Evolutionary conservation across 1,140 invertebrate genomes (phyloP), one percentile per base, ranked within the genome.

Genomic region (Bombus superbus): DNA sequence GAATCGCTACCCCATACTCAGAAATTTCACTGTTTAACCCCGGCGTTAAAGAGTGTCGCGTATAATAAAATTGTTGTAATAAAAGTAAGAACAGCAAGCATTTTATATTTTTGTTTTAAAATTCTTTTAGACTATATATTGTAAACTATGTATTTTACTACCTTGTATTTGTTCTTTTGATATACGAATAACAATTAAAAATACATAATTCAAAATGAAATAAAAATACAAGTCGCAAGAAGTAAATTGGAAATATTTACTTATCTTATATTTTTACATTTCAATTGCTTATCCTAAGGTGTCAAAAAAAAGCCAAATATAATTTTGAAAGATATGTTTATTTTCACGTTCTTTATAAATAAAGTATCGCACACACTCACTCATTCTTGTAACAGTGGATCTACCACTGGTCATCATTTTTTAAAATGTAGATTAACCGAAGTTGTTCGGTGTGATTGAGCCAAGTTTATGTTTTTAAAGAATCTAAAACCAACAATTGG

Each of bases 361-460:
- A 94, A 95, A 91, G 88, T 92, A 92, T 92, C 92, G 90, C 94
- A 93, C 94, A 93, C 92, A 92, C 89, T 92, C 95, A 95, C 94
- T 95, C 94, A 95, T 94, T 94, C 94, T 93, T 81, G 75, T 85
- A 91, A 89, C 91, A 90, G 90, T 93, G 91, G 92, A 88, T 94
- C 91, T 86, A 93, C 89, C 93, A 94, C 83, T 92, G 84, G 84
- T 92, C 90, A 90, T 92, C 10, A 59, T 44, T 28, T 68, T 83
- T 90, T 92, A 85, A 53, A 93, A 92, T 92, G 92, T 90, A 92
- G 40, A 64, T 86, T 89, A 88, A 92, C 77, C 86, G 81, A 87
- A 76, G 82, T 85, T 87, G 87, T 80, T 92, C 89, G 81, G 71
- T 81, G 72, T 81, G 86, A 88, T 89, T 79, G 86, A 89, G 85